These are phyloP conservation scores for Metallyticus violacea DNA, from an alignment of 2,888 invertebrate genomes.

Conservation along the genomic window DNA sequence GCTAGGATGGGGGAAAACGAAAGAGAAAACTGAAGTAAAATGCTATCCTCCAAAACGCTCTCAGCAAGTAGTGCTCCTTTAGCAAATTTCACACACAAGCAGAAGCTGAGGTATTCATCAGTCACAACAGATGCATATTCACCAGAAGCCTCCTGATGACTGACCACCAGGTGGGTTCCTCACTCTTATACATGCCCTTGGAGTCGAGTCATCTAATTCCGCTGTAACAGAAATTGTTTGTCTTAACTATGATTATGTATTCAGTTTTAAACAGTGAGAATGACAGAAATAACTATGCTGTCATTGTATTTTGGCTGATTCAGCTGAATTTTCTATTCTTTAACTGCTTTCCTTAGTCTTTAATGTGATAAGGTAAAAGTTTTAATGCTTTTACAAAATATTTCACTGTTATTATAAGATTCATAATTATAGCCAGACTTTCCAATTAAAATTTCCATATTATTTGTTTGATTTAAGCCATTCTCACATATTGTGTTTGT, in stretches of 20 bases:
- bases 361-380: no score
- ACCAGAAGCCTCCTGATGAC: constrained; percentile 82
- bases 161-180: constrained; percentile 88
- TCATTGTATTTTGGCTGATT: no score
- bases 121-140: constrained; percentile 43
- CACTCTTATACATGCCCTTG: constrained; percentile 79
- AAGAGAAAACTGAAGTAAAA: neutral
- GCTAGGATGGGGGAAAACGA: neutral
- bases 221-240: constrained; percentile 39
- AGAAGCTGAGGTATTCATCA: neutral
- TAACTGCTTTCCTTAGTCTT: no score
- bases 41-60: neutral
- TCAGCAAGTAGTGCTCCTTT: neutral
- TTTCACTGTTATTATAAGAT: no score
- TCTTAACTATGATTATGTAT: neutral
- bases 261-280: neutral
- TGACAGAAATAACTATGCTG: no score
- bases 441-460: neutral
- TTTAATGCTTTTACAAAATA: no score
- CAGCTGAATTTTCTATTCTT: no score
- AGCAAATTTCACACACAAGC: neutral
- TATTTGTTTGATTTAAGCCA: no score
- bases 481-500: neutral
- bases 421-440: no score
- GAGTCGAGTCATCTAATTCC: constrained; percentile 48